A percentile compares a stretch with the other conserved stretches of the same genome.
Conservation (phyloP, 2,113 vertebrate genomes). For the Murina feae region DNA sequence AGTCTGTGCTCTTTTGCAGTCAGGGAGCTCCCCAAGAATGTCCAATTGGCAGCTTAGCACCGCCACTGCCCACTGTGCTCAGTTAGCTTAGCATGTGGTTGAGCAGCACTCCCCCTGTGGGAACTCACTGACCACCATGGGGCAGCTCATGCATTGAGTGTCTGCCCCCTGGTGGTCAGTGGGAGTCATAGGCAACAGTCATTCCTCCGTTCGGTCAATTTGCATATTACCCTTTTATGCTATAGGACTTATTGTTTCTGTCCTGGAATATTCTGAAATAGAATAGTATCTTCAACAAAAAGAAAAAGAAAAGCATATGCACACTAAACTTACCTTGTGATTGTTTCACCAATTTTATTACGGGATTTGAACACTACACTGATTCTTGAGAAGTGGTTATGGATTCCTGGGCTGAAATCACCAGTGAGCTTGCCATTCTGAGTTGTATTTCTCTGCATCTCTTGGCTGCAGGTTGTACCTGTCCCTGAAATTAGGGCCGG, state of each 20-base stretch:
- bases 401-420: background rate
- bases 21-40: no score
- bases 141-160: no score
- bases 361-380: background rate
- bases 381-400: background rate
- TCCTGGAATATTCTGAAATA: background rate
- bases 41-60: no score
- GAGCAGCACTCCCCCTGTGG: no score
- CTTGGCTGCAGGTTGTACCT: background rate
- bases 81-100: no score
- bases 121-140: no score
- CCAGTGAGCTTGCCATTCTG: background rate
- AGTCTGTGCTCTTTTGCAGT: no score
- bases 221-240: no score
- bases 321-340: background rate
- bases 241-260: background rate
- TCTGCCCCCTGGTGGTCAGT: no score
- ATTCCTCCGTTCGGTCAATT: no score
- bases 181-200: no score
- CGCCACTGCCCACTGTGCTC: no score
- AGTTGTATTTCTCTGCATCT: background rate
- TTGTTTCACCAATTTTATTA: background rate
- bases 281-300: background rate
- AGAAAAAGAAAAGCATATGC: background rate
- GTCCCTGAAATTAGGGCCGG: conserved; percentile 44